Percentiles rank a stretch among this genome's conserved stretches.
Conservation (phyloP, 2,797 vertebrate genomes). For the Mormyrops boulengeri region DNA sequence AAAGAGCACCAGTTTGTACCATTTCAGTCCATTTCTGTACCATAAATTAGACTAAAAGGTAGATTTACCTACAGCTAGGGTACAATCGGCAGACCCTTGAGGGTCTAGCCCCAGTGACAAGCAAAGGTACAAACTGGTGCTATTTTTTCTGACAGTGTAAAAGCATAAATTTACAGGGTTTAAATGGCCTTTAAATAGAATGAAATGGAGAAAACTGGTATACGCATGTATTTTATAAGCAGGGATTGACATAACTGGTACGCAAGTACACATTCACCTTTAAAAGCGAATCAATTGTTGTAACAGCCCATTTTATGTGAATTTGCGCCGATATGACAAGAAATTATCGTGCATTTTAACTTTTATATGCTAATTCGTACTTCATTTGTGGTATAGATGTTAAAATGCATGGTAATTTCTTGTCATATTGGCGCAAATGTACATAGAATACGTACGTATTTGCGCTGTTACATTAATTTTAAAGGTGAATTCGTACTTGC, state of each 20-base stretch:
- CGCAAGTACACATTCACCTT: no score
- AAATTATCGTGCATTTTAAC: neutral
- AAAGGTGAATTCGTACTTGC: no score
- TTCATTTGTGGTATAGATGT: neutral
- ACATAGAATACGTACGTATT: no score
- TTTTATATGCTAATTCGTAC: neutral
- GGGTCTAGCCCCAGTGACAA: neutral
- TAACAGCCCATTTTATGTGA: no score
- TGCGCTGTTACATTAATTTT: no score
- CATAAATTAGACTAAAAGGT: neutral
- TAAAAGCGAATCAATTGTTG: no score
- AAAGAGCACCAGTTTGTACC: neutral
- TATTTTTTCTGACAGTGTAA: neutral
- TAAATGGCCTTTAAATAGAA: neutral
- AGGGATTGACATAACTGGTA: no score
- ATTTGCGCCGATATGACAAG: no score
- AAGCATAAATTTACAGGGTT: neutral
- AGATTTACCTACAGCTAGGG: neutral
- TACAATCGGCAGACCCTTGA: neutral
- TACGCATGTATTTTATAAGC: neutral
- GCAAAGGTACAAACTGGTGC: neutral
- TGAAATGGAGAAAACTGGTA: neutral
- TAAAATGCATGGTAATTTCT: neutral
- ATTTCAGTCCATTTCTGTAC: neutral
- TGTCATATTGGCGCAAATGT: neutral